Evolutionary conservation across 2,888 invertebrate genomes (phyloP).

Genomic region (Cantharis rustica): DNA sequence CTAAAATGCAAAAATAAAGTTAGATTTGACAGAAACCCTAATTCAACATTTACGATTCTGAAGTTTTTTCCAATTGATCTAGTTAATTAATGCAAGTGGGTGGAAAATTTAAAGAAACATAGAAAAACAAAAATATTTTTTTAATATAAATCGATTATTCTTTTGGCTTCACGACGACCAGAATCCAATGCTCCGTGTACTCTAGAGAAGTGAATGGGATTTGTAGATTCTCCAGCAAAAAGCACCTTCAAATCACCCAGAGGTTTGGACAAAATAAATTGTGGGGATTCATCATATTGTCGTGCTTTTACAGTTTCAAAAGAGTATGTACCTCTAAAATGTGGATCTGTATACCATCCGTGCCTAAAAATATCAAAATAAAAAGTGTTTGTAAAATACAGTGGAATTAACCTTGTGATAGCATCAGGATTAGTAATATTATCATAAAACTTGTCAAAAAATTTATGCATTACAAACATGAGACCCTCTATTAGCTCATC

Average conservation of each 20-base stretch:
- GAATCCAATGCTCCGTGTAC: constrained; percentile 57
- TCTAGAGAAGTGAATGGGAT: constrained; percentile 51
- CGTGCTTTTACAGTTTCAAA: constrained; percentile 31
- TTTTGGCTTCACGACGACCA: constrained; percentile 56
- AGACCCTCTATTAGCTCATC: constrained; percentile 59
- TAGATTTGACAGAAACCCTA: no score
- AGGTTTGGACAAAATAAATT: constrained; percentile 16
- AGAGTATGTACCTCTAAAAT: constrained; percentile 55
- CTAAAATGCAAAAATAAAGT: no score
- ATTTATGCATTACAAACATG: constrained; percentile 33
- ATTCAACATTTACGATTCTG: no score
- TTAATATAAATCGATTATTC: no score
- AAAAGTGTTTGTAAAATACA: neutral
- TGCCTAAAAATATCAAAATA: constrained; percentile 59
- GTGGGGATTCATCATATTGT: constrained; percentile 6
- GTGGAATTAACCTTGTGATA: neutral
- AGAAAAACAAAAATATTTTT: no score
- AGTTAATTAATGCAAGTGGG: no score
- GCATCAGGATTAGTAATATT: neutral
- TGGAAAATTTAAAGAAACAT: no score
- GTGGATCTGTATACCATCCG: constrained; percentile 68
- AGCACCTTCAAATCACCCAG: constrained; percentile 41
- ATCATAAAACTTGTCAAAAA: neutral
- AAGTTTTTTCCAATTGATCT: no score
- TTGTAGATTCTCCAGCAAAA: constrained; percentile 63